Evolutionary conservation across 2,797 vertebrate genomes (phyloP).

Genomic region (Oryzias sinensis): DNA sequence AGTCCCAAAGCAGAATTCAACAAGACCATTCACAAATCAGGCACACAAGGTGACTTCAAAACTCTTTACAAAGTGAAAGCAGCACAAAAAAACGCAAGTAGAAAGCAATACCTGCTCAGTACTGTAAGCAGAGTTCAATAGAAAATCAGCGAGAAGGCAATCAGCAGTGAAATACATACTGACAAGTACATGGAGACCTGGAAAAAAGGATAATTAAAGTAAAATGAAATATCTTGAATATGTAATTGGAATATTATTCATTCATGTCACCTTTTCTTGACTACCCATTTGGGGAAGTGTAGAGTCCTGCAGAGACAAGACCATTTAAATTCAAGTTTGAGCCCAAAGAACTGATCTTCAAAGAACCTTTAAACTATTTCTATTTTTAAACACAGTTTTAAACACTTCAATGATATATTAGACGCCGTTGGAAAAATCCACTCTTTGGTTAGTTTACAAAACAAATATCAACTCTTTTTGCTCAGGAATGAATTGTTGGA

Average conservation of each 20-base stretch:
- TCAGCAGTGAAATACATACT: not conserved
- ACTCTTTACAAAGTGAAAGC: not conserved
- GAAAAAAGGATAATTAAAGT: not conserved
- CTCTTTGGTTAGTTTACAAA: too few species aligned
- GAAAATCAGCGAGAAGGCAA: slow-evolving; percentile 2
- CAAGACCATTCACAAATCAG: slow-evolving; percentile 1
- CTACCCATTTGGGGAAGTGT: not conserved
- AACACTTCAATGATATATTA: too few species aligned
- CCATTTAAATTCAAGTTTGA: too few species aligned
- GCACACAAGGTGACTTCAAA: slow-evolving; percentile 1
- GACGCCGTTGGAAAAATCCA: too few species aligned
- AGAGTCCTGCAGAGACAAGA: too few species aligned
- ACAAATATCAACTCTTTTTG: too few species aligned
- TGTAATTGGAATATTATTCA: slow-evolving; percentile 1
- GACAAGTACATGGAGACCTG: not conserved
- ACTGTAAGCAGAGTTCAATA: not conserved
- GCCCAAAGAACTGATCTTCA: too few species aligned
- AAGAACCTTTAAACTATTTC: too few species aligned
- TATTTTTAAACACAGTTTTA: too few species aligned
- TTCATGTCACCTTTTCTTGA: not conserved
- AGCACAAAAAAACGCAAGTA: not conserved
- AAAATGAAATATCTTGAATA: not conserved
- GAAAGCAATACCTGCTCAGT: not conserved
- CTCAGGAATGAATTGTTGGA: too few species aligned
- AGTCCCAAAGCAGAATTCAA: not conserved